Percentiles rank a stretch among this genome's conserved stretches.
Evolutionary conservation across 2,113 vertebrate species (phyloP).

Genomic region (Euleptes europaea): DNA sequence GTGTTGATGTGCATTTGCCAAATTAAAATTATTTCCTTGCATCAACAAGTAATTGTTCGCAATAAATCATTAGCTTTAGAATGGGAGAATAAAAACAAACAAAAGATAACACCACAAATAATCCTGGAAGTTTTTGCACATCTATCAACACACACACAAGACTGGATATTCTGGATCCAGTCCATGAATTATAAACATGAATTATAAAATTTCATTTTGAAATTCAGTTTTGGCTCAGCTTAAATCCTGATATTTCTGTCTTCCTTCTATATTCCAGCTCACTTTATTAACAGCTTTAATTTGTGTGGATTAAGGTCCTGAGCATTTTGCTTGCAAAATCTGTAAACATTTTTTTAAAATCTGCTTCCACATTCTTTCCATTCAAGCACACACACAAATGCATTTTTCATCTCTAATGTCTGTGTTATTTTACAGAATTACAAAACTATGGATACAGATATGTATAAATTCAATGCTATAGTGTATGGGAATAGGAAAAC

Average conservation of each 20-base stretch:
- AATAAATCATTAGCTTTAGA: neutral
- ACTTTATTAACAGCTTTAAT: slow-evolving; percentile 37
- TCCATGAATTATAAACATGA: too few species aligned
- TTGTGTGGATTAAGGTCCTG: neutral
- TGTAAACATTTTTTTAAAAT: neutral
- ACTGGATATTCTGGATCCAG: neutral
- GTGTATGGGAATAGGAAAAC: slow-evolving; percentile 57
- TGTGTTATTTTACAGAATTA: slow-evolving; percentile 40
- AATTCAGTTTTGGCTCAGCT: neutral
- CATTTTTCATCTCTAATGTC: slow-evolving; percentile 18
- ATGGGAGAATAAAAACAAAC: neutral
- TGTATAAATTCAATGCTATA: slow-evolving; percentile 47
- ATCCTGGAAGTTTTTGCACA: neutral
- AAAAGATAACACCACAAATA: neutral
- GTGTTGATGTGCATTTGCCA: neutral
- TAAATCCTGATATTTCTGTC: slow-evolving; percentile 20
- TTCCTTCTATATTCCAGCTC: slow-evolving; percentile 28
- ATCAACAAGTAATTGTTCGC: neutral
- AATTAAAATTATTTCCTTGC: neutral
- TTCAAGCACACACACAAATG: slow-evolving; percentile 5
- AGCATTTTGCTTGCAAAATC: neutral
- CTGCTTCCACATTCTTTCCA: neutral
- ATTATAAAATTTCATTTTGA: neutral
- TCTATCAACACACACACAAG: neutral
- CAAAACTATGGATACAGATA: slow-evolving; percentile 35